Base-by-base conservation (phyloP, 2,113 vertebrate species). In the Dissostichus mawsoni region DNA sequence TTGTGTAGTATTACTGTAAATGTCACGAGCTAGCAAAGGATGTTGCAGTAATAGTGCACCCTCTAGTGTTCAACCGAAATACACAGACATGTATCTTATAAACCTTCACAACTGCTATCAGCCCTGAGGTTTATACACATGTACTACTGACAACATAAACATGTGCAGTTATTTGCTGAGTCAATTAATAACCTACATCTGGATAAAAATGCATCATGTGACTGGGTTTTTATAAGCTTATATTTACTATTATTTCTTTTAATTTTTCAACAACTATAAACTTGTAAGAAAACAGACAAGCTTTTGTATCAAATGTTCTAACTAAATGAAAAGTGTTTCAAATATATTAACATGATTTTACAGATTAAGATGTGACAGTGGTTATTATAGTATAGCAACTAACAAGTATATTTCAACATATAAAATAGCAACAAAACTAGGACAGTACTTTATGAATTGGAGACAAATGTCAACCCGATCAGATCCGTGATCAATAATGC, bases 61-160 rank as follows among this genome's bases (percentile, higher is more conserved):
- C 89, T 90, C 94, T 94, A 87, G 80, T 83, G 93, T 61, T 77
- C 11, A 50, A 52, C 0, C 4, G 69, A 62, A 61, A 41, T 12
- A 69, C 1, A 53, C 66, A n/a, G 50, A 78, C 63, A 79, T 50
- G 14, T 52, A 52, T 0, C 53, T 20, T 20, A 9, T 3, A 55
- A 3, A 33, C 25, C 25, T 17, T 59, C 25, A 17, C 25, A 33
- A 17, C 13, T 33, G 29, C 36, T 5, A 41, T 8, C 7, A 41
- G 36, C 36, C 36, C 36, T 8, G 36, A 41, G 36, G 36, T 41
- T 36, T 36, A 36, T 3, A 29, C 6, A 3, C 8, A 61, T 3
- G 8, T 1, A 62, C 16, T 11, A 1, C 5, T 1, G 41, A 16
- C 10, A 11, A 68, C n/a, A 63, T 11, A 7, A 47, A 20, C 11